Base-by-base conservation (phyloP, 2,797 vertebrate genomes). In the Cossypha polioptera region DNA sequence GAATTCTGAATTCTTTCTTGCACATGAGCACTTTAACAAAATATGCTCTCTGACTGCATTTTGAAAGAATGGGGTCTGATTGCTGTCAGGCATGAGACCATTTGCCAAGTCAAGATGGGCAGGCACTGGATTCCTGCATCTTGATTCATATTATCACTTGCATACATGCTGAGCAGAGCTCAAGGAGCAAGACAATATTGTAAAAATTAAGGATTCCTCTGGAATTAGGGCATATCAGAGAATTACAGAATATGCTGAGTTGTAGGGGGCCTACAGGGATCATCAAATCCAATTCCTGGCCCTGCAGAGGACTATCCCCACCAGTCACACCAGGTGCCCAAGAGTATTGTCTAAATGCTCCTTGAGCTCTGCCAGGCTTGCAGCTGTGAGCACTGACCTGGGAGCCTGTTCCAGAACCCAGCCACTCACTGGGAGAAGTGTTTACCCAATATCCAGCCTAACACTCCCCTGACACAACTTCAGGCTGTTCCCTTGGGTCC, bases 401-500 rank as follows among this genome's bases (percentile, higher is more conserved):
- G 40, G 38, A 67, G 10, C 24, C 62, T 33, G 47, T 61, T 76
- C 38, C 47, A 76, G 47, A 29, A 33, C 47, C 21, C 47, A 53
- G 0, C 29, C 54, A 53, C 22, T 6, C 16, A 8, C 24, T 25
- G 33, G 40, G 29, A 24, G 10, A 54, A 40, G 24, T 5, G 3
- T 38, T 68, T 10, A 21, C 29, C 19, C 33, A 17, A 61, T 33
- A 67, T 17, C 55, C 63, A 33, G 6, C 25, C 13, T 54, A 54
- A 17, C 20, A 8, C 19, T 38, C 12, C n/a, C 10, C 33, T 54
- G 55, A 18, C 11, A 29, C 16, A 29, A 3, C 11, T 68, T 24
- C 63, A 68, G 20, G 40, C 47, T 33, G 0, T 38, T 61, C 40
- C 29, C 25, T 61, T 0, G 0, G 12, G 29, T 47, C 16, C 29